Base-by-base conservation (phyloP, 2,888 invertebrate genomes). In the Pandemis cinnamomeana region DNA sequence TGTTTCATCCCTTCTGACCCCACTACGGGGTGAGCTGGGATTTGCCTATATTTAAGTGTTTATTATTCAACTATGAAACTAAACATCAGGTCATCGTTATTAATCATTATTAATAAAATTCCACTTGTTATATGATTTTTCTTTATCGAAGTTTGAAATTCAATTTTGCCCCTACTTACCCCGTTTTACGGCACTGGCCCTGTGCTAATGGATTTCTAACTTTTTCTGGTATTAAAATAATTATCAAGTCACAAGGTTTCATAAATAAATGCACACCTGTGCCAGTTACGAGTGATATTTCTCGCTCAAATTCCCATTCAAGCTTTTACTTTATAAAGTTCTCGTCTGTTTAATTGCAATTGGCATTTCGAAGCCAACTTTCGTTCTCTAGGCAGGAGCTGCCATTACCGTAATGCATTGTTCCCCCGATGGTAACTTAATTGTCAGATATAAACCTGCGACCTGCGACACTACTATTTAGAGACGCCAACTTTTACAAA, bases 401-500 rank as follows among this genome's bases (percentile, higher is more conserved):
- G 36, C 41, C 51, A 51, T 66, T 41, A 27, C 5, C 27, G 20
- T 66, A 51, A 66, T 66, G 41, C 51, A 66, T 66, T 66, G n/a
- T 51, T 53, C 27, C 64, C 64, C 11, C 53, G 67, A 53, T 53
- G 41, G 15, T 10, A 36, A 51, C 7, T 20, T 60, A 68, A 69
- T 51, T 51, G 13, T 27, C 64, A 20, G 42, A 42, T 51, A 61
- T 60, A 66, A 42, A 51, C 5, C 42, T 62, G 46, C 15, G 41
- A 51, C 5, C 42, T 55, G 46, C 15, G 41, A 69, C 63, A 48
- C 58, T 46, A 36, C 48, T 70, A 53, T 53, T 61, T 60, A 73
- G 72, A 72, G 62, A 20, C 42, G 64, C 58, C 5, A 70, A 70
- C 70, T 66, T 68, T 53, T 69, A 42, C 73, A 13, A 70, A 73